phyloP scores from a whole-genome alignment of 2,888 invertebrate species.

The Lasioglossum villosulum region DNA sequence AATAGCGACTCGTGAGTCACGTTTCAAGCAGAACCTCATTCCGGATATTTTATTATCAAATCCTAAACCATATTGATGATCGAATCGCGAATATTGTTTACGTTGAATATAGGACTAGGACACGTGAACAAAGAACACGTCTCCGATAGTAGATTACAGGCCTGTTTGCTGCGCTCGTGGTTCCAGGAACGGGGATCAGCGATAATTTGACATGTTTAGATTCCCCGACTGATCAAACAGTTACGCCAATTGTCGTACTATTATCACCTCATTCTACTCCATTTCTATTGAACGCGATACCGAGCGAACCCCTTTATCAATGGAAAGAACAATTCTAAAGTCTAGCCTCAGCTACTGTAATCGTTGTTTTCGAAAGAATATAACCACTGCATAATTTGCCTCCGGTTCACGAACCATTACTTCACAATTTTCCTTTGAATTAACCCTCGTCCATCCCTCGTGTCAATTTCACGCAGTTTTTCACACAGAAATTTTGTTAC shows the following conservation, averaged over 20 bases:
- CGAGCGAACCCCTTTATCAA: constrained; percentile 2
- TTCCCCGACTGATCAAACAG: not conserved
- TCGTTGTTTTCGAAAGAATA: not conserved
- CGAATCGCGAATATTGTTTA: not conserved
- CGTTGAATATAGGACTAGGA: constrained; percentile 10
- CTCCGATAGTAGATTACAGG: not conserved
- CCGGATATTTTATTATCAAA: not conserved
- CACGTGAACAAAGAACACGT: constrained; percentile 1
- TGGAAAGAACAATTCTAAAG: not conserved
- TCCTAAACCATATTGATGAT: not conserved
- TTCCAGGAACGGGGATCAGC: not conserved
- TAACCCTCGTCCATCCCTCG: no score
- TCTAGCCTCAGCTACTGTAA: not conserved
- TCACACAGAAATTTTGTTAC: no score
- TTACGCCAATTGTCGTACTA: not conserved
- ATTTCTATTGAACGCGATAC: not conserved
- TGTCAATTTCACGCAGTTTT: no score
- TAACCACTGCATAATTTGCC: not conserved
- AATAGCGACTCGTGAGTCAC: not conserved
- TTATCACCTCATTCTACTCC: not conserved
- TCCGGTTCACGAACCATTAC: not conserved
- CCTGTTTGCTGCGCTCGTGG: not conserved
- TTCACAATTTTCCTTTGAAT: not conserved
- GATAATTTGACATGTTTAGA: constrained; percentile 3
- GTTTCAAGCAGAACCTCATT: not conserved